Conservation (phyloP, 2,888 invertebrate genomes). For the Drosophila demipolita region DNA sequence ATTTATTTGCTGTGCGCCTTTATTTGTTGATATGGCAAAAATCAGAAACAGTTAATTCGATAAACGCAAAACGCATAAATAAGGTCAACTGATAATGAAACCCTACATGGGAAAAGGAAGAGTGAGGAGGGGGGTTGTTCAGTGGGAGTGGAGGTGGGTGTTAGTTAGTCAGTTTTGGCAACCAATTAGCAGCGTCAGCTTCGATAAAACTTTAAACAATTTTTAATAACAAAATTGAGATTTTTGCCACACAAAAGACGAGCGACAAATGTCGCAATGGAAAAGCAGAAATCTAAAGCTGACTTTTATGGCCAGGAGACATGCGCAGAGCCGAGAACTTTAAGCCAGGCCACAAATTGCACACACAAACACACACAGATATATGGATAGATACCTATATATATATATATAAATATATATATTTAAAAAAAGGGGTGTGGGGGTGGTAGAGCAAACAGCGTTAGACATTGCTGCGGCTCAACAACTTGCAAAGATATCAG, state of each 20-base stretch:
- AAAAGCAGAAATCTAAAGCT: slow-evolving; percentile 3
- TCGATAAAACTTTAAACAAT: slow-evolving; percentile 55
- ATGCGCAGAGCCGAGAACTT: slow-evolving; percentile 65
- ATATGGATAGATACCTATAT: background rate
- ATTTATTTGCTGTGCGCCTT: slow-evolving; percentile 61
- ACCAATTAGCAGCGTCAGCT: slow-evolving; percentile 43
- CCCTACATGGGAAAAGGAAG: slow-evolving; percentile 5
- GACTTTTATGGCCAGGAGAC: slow-evolving; percentile 56
- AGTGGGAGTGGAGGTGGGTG: background rate
- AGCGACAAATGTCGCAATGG: slow-evolving; percentile 45
- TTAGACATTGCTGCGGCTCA: slow-evolving; percentile 40
- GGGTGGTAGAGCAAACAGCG: slow-evolving; percentile 35
- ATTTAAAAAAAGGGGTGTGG: slow-evolving; percentile 13
- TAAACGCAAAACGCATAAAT: slow-evolving; percentile 43
- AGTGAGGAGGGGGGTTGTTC: background rate
- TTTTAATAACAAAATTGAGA: slow-evolving; percentile 51
- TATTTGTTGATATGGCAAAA: background rate
- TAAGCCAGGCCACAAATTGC: slow-evolving; percentile 70
- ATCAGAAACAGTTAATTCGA: slow-evolving; percentile 70
- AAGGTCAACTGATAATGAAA: slow-evolving; percentile 55
- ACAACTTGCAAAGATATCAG: slow-evolving; percentile 55
- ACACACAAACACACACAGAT: slow-evolving; percentile 31
- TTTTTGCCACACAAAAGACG: slow-evolving; percentile 7
- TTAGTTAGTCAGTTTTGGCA: background rate
- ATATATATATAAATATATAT: background rate